These are phyloP conservation scores for Scaptomyza tumidula DNA, from an alignment of 2,888 invertebrate genomes.

Conservation along the genomic window DNA sequence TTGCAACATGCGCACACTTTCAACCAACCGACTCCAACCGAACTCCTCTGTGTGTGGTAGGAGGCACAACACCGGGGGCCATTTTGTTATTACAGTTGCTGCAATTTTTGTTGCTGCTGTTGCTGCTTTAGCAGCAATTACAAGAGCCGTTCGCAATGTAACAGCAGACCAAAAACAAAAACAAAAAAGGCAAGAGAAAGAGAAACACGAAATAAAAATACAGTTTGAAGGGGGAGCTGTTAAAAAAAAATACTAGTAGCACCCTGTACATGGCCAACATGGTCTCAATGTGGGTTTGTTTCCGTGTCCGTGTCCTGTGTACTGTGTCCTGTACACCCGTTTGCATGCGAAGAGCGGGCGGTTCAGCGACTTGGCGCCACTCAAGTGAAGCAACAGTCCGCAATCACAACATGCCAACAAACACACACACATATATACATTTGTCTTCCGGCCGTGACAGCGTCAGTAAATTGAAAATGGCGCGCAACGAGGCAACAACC, in stretches of 20 bases:
- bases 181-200: conserved; percentile 10
- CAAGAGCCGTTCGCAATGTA: conserved; percentile 46
- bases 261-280: conserved; percentile 52
- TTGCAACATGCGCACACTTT: conserved; percentile 47
- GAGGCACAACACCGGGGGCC: conserved; percentile 75
- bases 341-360: conserved; percentile 22
- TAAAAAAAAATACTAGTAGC: conserved; percentile 46
- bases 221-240: conserved; percentile 23
- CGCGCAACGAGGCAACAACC: conserved; percentile 41
- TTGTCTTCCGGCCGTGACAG: conserved; percentile 74
- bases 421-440: conserved; percentile 44
- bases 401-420: conserved; percentile 66
- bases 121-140: conserved; percentile 71
- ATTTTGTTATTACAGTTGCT: conserved; percentile 79
- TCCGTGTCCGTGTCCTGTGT: conserved; percentile 15
- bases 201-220: conserved; percentile 26
- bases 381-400: conserved; percentile 72
- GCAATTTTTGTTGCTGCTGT: conserved; percentile 65
- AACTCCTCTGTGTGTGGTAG: conserved; percentile 25
- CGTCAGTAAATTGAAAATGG: conserved; percentile 76
- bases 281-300: conserved; percentile 10
- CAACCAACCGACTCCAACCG: conserved; percentile 1
- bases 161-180: conserved; percentile 10
- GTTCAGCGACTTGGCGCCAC: conserved; percentile 59
- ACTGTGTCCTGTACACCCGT: conserved; percentile 11